Conservation (phyloP, 2,797 vertebrate genomes). For the Myripristis jacobus region DNA sequence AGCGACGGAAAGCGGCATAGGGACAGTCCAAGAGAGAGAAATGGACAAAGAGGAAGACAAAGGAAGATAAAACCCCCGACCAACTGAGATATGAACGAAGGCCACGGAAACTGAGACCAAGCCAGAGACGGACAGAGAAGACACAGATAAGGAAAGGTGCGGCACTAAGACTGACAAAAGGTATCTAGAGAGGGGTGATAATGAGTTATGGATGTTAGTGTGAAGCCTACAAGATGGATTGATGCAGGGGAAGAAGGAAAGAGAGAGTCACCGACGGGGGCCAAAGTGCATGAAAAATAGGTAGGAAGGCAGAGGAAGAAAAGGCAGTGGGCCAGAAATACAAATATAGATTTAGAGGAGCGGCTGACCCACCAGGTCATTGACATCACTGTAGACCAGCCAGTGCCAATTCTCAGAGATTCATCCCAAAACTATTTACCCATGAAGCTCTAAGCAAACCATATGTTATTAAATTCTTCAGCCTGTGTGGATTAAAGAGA, state of each 20-base stretch:
- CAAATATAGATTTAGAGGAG: conserved; percentile 49
- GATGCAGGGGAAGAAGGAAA: conserved; percentile 17
- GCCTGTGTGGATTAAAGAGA: conserved; percentile 19
- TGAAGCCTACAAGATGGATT: conserved; percentile 37
- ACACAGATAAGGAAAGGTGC: conserved; percentile 22
- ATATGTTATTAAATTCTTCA: conserved; percentile 11
- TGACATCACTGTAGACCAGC: conserved; percentile 41
- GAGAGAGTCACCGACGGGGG: neutral
- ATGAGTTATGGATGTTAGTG: conserved; percentile 45
- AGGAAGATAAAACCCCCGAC: conserved; percentile 20
- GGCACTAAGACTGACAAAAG: conserved; percentile 24
- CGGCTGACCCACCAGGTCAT: conserved; percentile 53
- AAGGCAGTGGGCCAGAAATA: conserved; percentile 52
- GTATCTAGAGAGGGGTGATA: conserved; percentile 42
- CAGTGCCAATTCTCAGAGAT: conserved; percentile 58
- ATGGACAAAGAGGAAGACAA: conserved; percentile 17
- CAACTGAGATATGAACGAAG: conserved; percentile 28
- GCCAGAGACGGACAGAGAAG: conserved; percentile 24
- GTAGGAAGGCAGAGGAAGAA: conserved; percentile 41
- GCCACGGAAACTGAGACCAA: conserved; percentile 14
- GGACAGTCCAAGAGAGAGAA: neutral
- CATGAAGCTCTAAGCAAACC: conserved; percentile 12
- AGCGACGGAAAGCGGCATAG: conserved; percentile 5
- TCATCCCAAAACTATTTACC: conserved; percentile 18
- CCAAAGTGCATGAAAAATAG: conserved; percentile 46